Conservation (phyloP, 2,113 vertebrate genomes). For the Pollimyrus isidori region DNA sequence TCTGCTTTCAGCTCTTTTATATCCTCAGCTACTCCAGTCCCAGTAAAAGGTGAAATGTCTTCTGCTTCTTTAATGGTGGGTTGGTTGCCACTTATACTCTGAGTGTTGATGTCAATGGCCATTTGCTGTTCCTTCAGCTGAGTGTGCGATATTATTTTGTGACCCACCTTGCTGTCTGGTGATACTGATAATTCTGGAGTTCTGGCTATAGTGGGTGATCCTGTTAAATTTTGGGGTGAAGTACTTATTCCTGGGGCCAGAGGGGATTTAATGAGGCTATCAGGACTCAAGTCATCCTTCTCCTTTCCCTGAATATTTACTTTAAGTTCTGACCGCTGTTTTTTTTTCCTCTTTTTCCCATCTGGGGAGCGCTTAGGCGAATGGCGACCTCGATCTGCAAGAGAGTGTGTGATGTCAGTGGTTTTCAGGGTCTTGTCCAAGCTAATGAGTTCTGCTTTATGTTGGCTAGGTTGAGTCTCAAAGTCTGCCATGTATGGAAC, state of each 20-base stretch:
- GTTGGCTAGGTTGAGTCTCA: conserved; percentile 30
- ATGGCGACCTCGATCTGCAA: conserved; percentile 34
- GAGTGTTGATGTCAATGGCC: conserved; percentile 26
- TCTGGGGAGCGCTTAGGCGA: conserved; percentile 38
- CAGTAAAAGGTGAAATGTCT: conserved; percentile 7
- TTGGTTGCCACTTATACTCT: conserved; percentile 6
- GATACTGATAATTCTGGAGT: conserved; percentile 36
- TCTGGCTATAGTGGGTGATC: conserved; percentile 44
- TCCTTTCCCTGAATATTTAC: conserved; percentile 53
- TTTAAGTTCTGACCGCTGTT: conserved; percentile 58
- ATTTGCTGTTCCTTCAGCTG: conserved; percentile 27
- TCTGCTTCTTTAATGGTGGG: conserved; percentile 5
- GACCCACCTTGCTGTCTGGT: conserved; percentile 27
- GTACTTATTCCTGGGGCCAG: conserved; percentile 46
- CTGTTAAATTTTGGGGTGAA: conserved; percentile 47
- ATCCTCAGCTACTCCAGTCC: conserved; percentile 26
- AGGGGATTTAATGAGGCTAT: conserved; percentile 30
- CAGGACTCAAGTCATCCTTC: conserved; percentile 33
- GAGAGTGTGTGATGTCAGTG: conserved; percentile 42
- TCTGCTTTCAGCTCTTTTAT: conserved; percentile 41
- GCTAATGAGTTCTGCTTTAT: conserved; percentile 52
- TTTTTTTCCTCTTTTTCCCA: conserved; percentile 50
- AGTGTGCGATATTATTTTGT: conserved; percentile 30
- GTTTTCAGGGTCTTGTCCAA: conserved; percentile 57
- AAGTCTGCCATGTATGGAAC: conserved; percentile 30